Conservation (phyloP, 2,113 vertebrate genomes). For the Octodon degus region DNA sequence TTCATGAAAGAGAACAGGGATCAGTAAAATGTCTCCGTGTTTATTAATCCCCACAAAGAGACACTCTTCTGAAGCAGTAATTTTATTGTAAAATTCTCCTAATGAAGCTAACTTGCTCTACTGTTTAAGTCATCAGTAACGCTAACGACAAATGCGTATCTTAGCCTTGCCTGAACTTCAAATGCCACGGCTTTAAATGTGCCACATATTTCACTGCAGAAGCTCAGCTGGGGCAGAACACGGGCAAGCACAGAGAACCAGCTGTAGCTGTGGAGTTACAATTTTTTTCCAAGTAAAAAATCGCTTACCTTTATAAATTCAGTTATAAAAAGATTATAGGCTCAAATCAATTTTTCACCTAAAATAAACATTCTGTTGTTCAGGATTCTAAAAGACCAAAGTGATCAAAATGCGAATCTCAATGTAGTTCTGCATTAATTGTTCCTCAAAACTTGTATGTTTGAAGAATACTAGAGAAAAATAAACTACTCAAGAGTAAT, state of each 20-base stretch:
- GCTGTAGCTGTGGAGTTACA: neutral
- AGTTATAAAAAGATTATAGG: conserved; percentile 36
- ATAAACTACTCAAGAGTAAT: conserved; percentile 30
- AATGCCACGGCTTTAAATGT: neutral
- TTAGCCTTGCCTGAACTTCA: neutral
- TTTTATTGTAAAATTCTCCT: conserved; percentile 28
- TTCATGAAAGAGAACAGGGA: neutral
- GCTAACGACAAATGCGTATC: neutral
- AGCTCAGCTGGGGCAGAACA: conserved; percentile 1
- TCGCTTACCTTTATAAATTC: neutral
- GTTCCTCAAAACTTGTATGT: conserved; percentile 45
- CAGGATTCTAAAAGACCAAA: conserved; percentile 34
- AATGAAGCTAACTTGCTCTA: neutral
- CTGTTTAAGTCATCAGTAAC: neutral
- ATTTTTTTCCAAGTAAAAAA: conserved; percentile 52
- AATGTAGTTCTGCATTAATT: conserved; percentile 17
- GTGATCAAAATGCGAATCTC: conserved; percentile 32
- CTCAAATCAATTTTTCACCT: conserved; percentile 8
- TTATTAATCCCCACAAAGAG: conserved; percentile 1
- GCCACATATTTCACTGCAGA: neutral
- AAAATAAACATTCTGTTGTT: neutral
- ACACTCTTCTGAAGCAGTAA: neutral
- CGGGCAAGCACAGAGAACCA: neutral
- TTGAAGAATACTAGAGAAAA: conserved; percentile 60
- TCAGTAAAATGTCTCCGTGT: neutral